Conservation (phyloP, 2,113 vertebrate genomes). For the Cyprinus carpio region DNA sequence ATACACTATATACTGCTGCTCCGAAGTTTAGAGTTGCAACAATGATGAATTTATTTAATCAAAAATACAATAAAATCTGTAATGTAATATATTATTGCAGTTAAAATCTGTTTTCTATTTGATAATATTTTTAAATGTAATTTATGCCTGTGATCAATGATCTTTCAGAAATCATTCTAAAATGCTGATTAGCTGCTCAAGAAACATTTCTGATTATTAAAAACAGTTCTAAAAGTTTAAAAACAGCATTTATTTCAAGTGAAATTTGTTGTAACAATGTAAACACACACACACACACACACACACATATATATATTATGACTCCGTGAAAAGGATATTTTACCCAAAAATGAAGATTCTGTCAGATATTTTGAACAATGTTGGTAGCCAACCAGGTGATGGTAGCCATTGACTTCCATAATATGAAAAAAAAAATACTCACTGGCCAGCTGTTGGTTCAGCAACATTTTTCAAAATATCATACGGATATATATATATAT, state of each 20-base stretch:
- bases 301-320: not conserved
- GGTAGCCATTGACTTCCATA: too few species aligned
- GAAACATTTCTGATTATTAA: not conserved
- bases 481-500: too few species aligned
- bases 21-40: not conserved
- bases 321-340: not conserved
- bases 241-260: not conserved
- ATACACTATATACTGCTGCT: not conserved
- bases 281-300: too few species aligned
- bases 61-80: not conserved
- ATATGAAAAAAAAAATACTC: too few species aligned
- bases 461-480: too few species aligned
- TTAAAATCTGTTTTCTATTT: not conserved
- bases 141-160: not conserved
- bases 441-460: too few species aligned
- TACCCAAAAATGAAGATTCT: too few species aligned
- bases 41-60: not conserved
- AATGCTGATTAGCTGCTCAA: not conserved
- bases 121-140: not conserved
- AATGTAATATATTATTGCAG: not conserved
- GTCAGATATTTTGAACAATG: too few species aligned
- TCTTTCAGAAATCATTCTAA: not conserved
- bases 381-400: too few species aligned
- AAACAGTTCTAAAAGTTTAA: not conserved
- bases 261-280: not conserved